A percentile compares a stretch with the other conserved stretches of the same genome.
Evolutionary conservation across 2,797 vertebrate genomes (phyloP).

Genomic region (Graptemys geographica): DNA sequence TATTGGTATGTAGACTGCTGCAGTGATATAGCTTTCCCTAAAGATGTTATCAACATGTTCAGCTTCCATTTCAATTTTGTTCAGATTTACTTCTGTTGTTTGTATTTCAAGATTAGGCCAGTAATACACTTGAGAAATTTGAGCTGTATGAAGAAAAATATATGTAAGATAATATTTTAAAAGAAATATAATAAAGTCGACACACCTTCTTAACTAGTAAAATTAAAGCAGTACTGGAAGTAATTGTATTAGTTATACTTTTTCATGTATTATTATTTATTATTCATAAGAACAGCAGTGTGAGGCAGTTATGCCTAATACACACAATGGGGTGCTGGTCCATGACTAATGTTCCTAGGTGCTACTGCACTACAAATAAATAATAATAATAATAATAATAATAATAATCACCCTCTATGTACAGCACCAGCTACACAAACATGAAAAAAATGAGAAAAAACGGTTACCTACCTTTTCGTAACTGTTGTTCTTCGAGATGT

Average conservation of each 20-base stretch:
- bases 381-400: no score
- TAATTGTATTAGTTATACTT: not conserved
- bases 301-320: not conserved
- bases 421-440: not conserved
- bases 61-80: fast-evolving
- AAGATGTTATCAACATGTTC: not conserved
- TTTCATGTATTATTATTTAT: not conserved
- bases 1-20: slow-evolving; percentile 5
- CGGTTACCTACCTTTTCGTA: no score
- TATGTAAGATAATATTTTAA: not conserved
- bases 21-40: slow-evolving; percentile 17
- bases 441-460: not conserved
- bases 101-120: not conserved
- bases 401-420: not conserved
- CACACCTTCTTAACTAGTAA: not conserved
- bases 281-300: not conserved
- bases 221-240: not conserved
- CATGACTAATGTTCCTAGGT: not conserved
- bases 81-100: fast-evolving
- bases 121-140: slow-evolving; percentile 34
- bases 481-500: no score
- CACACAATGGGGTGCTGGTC: not conserved
- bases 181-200: not conserved
- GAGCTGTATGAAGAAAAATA: slow-evolving; percentile 32
- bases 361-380: not conserved